Percentiles rank a stretch among this genome's conserved stretches.
Conservation (phyloP, 2,113 vertebrate species). For the Elaphurus davidianus region DNA sequence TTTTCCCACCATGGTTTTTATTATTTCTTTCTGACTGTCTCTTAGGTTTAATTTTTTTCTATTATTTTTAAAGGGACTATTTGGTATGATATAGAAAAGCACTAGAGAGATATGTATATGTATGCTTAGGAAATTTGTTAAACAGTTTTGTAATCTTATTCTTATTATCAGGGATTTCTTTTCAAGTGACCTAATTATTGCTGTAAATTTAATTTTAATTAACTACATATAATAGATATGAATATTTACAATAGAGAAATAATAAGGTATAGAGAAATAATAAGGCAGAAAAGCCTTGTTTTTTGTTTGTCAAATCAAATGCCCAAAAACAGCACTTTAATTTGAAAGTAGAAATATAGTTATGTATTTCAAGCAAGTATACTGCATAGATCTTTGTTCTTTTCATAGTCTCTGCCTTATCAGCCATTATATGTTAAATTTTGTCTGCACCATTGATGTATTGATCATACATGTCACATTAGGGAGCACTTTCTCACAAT, state of each 20-base stretch:
- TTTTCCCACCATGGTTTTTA: not conserved
- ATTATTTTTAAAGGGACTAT: not conserved
- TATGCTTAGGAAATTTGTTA: not conserved
- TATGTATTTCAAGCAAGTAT: not conserved
- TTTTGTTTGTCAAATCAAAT: not conserved
- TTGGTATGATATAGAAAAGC: not conserved
- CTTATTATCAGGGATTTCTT: not conserved
- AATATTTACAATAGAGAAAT: not conserved
- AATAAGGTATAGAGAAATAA: not conserved
- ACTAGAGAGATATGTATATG: not conserved
- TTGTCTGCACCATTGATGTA: not conserved
- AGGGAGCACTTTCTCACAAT: not conserved
- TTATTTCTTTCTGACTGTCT: not conserved
- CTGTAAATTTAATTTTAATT: constrained; percentile 13
- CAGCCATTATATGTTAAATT: not conserved
- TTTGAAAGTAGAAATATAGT: not conserved
- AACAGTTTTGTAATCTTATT: not conserved
- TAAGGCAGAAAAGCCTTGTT: not conserved
- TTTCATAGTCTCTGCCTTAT: not conserved
- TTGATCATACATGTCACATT: not conserved
- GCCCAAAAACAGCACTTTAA: not conserved
- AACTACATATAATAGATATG: not conserved
- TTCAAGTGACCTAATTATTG: not conserved
- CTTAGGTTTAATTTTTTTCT: not conserved
- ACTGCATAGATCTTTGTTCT: not conserved